Evolutionary conservation across 2,797 vertebrate genomes (phyloP), one percentile per base, ranked within the genome.

Genomic region (Phoxinus dragarum): DNA sequence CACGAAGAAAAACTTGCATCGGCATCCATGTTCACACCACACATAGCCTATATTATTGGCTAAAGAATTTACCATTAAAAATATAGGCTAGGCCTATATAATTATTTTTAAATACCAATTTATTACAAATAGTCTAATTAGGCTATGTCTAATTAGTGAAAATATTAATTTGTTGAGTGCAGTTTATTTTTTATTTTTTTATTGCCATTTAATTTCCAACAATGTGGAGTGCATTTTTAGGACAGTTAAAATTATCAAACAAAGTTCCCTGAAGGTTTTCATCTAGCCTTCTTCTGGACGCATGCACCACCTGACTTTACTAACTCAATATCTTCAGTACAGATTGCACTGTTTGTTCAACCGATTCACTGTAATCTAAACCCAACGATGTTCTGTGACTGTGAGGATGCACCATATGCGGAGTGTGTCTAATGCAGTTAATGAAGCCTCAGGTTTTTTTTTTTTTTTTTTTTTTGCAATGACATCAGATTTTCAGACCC

Each of bases 401-500:
- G 88, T 84, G 76, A 90, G 90, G 89, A 88, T 61, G 88, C 69
- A 34, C 92, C 93, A 94, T 94, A 94, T 93, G 94, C 88, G 86
- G 88, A 93, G 92, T 93, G 92, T 94, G 95, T 95, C 92, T 92
- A 86, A 92, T 87, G 93, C 89, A 93, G 93, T 95, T 95, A 95
- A 96, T 94, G 93, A 92, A 95, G 94, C 92, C 92, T 94, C 93
- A 89, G 91, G 0, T 92, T 92, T 93, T 93, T 95, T 89, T 71
- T 42, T 42, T 6, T 40, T 73, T 73, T 93, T 95, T 89, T 44
- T 44, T 44, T 71, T 44, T 38, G 90, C 94, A 94, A 95, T 97
- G 95, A 96, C 96, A 94, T 96, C 96, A 96, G 95, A 92, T 89
- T 89, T 86, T 89, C 76, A 90, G 82, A 78, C 93, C 83, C 87